Evolutionary conservation across 2,888 invertebrate species (phyloP).

Genomic region (Heliconius charithonia): DNA sequence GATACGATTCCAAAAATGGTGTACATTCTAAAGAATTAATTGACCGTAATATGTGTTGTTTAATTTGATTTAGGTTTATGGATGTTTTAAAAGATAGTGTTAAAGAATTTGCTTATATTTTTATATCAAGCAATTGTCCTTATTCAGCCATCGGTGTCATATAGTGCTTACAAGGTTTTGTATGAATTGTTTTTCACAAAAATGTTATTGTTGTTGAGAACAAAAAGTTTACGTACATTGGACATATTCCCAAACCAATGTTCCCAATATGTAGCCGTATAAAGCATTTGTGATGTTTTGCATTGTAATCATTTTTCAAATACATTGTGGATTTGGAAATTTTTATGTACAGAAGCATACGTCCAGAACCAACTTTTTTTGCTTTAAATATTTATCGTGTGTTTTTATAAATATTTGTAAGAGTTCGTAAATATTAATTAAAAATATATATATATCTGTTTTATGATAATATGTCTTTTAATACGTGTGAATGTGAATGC

Average conservation of each 20-base stretch:
- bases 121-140: constrained; percentile 24
- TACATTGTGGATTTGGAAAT: background rate
- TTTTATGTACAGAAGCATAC: too few relatives aligned
- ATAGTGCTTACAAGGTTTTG: background rate
- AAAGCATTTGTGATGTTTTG: background rate
- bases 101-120: constrained; percentile 10
- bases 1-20: constrained; percentile 41
- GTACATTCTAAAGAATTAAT: constrained; percentile 50
- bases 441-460: too few relatives aligned
- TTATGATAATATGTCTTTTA: too few relatives aligned
- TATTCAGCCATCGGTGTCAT: background rate
- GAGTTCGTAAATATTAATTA: too few relatives aligned
- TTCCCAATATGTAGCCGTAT: background rate
- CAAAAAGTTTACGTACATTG: background rate
- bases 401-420: background rate
- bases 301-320: background rate
- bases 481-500: background rate
- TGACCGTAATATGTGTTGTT: constrained; percentile 50
- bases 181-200: background rate
- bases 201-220: background rate
- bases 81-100: constrained; percentile 7
- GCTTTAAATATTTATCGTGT: background rate
- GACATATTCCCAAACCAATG: background rate
- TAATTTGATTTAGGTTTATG: constrained; percentile 11
- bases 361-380: too few relatives aligned